Percentiles rank a stretch among this genome's conserved stretches.
Conservation (phyloP, 2,797 vertebrate species). For the Acanthurus lineatus region DNA sequence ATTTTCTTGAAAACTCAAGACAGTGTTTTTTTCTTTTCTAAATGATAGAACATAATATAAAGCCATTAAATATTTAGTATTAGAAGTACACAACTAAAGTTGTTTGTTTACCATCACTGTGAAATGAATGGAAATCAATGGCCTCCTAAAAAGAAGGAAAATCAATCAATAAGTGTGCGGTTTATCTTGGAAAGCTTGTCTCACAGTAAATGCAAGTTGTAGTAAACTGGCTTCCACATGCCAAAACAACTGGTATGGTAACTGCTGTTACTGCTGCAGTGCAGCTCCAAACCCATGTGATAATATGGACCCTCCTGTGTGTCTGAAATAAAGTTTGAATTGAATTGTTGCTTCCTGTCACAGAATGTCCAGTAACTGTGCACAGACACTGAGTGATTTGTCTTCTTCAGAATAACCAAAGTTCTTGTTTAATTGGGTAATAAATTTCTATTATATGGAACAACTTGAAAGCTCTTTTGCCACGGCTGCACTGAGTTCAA, state of each 20-base stretch:
- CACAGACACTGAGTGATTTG: not conserved
- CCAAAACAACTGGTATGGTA: conserved; percentile 1
- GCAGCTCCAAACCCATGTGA: conserved; percentile 6
- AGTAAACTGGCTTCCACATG: conserved; percentile 25
- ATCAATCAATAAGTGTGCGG: not conserved
- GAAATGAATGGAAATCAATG: conserved; percentile 3
- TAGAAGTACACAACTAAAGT: not conserved
- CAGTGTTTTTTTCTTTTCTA: not conserved
- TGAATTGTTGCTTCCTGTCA: conserved; percentile 5
- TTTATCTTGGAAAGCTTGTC: not conserved
- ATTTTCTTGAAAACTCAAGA: not conserved
- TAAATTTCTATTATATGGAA: conserved; percentile 17
- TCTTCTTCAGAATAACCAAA: conserved; percentile 12
- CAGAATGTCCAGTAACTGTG: conserved; percentile 18
- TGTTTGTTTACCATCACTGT: not conserved
- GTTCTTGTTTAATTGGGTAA: not conserved
- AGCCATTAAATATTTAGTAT: not conserved
- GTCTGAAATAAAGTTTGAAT: no score
- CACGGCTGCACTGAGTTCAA: not conserved
- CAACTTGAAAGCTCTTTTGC: not conserved
- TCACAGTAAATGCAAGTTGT: conserved; percentile 17
- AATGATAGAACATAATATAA: not conserved
- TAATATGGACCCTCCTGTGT: no score
- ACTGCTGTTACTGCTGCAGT: conserved; percentile 1
- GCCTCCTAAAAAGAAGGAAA: not conserved